phyloP scores from a whole-genome alignment of 2,113 vertebrate genomes.

The Recurvirostra avosetta region DNA sequence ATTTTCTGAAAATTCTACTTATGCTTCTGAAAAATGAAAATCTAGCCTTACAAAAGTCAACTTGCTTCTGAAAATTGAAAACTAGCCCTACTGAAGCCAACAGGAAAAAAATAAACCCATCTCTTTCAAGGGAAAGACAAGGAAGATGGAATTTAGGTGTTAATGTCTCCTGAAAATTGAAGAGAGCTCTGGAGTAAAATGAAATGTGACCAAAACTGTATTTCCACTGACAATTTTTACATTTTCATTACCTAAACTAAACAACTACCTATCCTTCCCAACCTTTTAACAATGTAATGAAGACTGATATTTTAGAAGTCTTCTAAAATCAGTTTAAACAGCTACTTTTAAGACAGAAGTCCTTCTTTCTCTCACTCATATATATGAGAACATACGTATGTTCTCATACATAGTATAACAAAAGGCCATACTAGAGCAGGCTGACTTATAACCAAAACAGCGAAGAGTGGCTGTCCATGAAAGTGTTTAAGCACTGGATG shows the following conservation, averaged over 20 bases:
- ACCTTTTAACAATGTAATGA: not conserved
- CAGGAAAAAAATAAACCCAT: not conserved
- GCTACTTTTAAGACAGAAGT: not conserved
- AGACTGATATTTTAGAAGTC: not conserved
- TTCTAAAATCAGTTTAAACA: not conserved
- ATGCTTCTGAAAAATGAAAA: not conserved
- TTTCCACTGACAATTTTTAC: not conserved
- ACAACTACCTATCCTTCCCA: not conserved
- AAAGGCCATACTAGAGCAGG: not conserved
- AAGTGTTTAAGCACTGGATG: not conserved
- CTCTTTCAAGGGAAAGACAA: not conserved
- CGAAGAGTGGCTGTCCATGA: not conserved
- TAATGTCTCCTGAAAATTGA: not conserved
- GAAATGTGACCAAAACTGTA: not conserved
- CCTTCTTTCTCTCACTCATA: not conserved
- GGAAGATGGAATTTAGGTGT: not conserved
- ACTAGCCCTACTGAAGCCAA: not conserved
- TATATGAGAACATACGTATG: not conserved
- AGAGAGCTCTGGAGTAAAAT: not conserved
- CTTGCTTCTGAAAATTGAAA: not conserved
- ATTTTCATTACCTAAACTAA: not conserved
- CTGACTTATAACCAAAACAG: not conserved
- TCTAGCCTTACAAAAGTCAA: not conserved
- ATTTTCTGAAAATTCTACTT: not conserved
- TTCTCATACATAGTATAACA: not conserved